phyloP scores from a whole-genome alignment of 2,113 vertebrate species.

The Sminthopsis crassicaudata region DNA sequence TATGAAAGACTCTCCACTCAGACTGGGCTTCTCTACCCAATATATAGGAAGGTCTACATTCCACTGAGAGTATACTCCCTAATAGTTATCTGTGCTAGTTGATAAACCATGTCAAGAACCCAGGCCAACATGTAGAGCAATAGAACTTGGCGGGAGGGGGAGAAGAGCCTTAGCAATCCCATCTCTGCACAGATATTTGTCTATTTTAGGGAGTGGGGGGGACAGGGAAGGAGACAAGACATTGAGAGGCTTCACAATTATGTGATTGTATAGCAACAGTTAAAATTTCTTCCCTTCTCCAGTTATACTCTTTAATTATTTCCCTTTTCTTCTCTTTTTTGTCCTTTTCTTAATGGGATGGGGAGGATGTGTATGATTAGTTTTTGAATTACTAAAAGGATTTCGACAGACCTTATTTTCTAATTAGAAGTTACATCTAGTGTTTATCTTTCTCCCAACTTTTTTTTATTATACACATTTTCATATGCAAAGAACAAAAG shows the following conservation, averaged over 20 bases:
- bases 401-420: neutral
- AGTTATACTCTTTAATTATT: neutral
- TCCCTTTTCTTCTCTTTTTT: neutral
- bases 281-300: neutral
- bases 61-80: neutral
- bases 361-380: neutral
- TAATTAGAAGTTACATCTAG: neutral
- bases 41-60: neutral
- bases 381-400: neutral
- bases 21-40: neutral
- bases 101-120: neutral
- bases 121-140: neutral
- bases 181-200: neutral
- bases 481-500: neutral
- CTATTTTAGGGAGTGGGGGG: neutral
- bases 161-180: neutral
- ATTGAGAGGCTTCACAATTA: neutral
- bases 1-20: neutral
- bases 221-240: neutral
- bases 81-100: neutral
- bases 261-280: neutral
- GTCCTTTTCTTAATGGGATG: neutral
- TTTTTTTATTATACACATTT: neutral
- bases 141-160: neutral
- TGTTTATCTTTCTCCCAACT: neutral